Percentiles rank a stretch among this genome's conserved stretches.
phyloP scores from a whole-genome alignment of 2,888 invertebrate species.

The Aphidius colemani region DNA sequence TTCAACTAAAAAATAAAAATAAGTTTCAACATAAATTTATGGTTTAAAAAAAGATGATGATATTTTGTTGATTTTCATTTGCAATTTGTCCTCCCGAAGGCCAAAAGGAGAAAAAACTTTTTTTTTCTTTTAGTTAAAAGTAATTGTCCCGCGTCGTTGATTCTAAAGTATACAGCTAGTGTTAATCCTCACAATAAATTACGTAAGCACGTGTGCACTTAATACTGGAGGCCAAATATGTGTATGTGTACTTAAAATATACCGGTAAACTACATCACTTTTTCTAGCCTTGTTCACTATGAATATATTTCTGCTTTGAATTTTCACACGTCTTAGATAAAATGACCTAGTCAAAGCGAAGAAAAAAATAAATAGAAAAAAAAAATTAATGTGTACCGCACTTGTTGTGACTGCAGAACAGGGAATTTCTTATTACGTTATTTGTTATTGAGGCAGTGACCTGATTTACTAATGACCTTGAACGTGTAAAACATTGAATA shows the following conservation, averaged over 20 bases:
- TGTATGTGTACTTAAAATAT: neutral
- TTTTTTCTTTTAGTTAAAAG: neutral
- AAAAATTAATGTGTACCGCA: neutral
- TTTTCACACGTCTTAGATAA: slow-evolving; percentile 18
- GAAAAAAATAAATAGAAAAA: neutral
- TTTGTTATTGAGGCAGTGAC: slow-evolving; percentile 4
- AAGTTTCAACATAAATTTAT: too few species aligned
- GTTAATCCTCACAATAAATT: slow-evolving; percentile 23
- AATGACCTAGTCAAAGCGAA: slow-evolving; percentile 17
- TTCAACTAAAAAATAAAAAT: neutral
- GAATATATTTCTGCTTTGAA: slow-evolving; percentile 11
- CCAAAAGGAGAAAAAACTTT: slow-evolving; percentile 1
- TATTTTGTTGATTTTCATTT: neutral
- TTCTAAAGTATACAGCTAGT: slow-evolving; percentile 3
- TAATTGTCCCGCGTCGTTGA: slow-evolving; percentile 8
- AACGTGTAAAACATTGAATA: neutral
- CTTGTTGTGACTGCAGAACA: neutral
- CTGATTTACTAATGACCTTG: slow-evolving; percentile 17
- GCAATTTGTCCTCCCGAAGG: neutral
- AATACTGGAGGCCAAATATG: slow-evolving; percentile 19
- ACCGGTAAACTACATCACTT: neutral
- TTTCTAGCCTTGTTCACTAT: slow-evolving; percentile 10
- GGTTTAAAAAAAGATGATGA: slow-evolving; percentile 1
- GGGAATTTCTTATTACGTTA: slow-evolving; percentile 11
- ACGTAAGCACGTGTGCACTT: slow-evolving; percentile 26